A percentile compares a stretch with the other conserved stretches of the same genome.
Conservation (phyloP, 2,888 invertebrate species). For the Drosophila yooni region DNA sequence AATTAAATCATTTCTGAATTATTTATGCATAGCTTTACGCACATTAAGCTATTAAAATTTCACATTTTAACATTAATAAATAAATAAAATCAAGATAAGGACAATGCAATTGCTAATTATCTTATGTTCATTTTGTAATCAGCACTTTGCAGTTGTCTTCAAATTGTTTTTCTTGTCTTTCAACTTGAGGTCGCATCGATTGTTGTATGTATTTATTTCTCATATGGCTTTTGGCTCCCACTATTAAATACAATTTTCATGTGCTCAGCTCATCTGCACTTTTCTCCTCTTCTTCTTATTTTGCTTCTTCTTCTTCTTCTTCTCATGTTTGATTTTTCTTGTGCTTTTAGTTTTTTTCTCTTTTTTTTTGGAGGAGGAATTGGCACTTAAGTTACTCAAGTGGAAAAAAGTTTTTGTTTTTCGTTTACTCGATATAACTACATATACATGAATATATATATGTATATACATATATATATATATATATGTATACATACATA, state of each 20-base stretch:
- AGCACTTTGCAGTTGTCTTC: conserved; percentile 52
- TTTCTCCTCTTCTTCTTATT: conserved; percentile 14
- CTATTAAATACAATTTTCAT: conserved; percentile 38
- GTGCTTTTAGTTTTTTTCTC: conserved; percentile 37
- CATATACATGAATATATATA: conserved; percentile 33
- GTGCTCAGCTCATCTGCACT: conserved; percentile 44
- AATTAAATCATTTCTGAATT: background rate
- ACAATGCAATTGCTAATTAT: background rate
- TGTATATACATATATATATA: conserved; percentile 22
- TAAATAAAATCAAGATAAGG: background rate
- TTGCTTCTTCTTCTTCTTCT: conserved; percentile 1
- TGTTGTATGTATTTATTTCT: conserved; percentile 38
- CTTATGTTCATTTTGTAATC: conserved; percentile 20
- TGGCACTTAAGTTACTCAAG: conserved; percentile 83
- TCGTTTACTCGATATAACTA: conserved; percentile 75
- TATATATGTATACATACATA: conserved; percentile 17
- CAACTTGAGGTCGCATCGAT: conserved; percentile 49
- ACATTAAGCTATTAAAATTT: background rate
- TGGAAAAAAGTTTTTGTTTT: conserved; percentile 82
- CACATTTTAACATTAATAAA: background rate
- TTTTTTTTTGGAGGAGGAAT: conserved; percentile 64
- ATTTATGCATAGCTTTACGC: background rate
- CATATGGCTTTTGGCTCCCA: conserved; percentile 19
- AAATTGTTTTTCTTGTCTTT: conserved; percentile 31
- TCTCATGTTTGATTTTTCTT: conserved; percentile 45